phyloP scores from a whole-genome alignment of 2,113 vertebrate species.

The Pseudolaguvia tuberculata region DNA sequence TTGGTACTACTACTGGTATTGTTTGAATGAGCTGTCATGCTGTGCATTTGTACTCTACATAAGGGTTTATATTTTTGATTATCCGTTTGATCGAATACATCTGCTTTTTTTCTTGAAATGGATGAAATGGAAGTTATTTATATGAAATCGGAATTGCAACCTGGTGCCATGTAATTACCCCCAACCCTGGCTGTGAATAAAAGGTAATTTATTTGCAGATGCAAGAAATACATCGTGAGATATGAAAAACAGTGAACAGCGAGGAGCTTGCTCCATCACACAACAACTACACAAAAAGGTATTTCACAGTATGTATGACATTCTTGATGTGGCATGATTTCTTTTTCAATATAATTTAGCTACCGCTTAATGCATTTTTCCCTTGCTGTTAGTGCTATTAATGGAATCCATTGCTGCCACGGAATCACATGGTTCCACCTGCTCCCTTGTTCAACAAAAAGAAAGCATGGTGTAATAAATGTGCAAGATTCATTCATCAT shows the following conservation, averaged over 20 bases:
- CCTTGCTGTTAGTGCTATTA: background rate
- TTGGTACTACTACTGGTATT: too few species aligned
- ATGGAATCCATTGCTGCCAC: background rate
- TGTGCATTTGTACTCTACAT: background rate
- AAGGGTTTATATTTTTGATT: background rate
- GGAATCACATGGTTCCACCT: slow-evolving; percentile 1
- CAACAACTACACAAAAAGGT: background rate
- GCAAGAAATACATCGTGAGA: background rate
- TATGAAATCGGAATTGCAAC: background rate
- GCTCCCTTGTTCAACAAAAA: background rate
- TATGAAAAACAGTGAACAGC: background rate
- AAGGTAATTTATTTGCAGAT: background rate
- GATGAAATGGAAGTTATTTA: background rate
- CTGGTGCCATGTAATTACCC: background rate
- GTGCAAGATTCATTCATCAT: too few species aligned
- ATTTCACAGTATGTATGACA: background rate
- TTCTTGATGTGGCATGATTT: background rate
- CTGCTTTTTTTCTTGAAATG: slow-evolving; percentile 8
- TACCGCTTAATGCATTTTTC: background rate
- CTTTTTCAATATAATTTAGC: background rate
- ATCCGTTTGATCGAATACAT: background rate
- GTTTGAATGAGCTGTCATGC: background rate
- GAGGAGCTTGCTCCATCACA: background rate
- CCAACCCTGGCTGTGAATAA: slow-evolving; percentile 1
- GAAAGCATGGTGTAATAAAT: background rate